Percentiles rank a stretch among this genome's conserved stretches.
Conservation (phyloP, 1,140 invertebrate genomes). For the Homarus americanus region DNA sequence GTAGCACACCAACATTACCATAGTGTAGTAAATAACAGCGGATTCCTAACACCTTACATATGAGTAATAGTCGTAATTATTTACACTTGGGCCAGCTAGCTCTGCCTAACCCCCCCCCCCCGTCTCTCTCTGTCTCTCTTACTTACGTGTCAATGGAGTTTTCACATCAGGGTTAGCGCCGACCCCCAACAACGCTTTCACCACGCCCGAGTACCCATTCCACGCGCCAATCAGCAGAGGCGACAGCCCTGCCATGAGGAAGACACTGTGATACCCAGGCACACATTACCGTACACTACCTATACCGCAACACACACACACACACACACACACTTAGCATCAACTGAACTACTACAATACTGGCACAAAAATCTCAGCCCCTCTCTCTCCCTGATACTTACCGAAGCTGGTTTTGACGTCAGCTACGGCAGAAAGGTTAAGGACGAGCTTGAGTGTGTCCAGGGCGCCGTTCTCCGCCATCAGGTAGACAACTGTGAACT, state of each 20-base stretch:
- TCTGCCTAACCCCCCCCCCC: too few species aligned
- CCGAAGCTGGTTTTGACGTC: neutral
- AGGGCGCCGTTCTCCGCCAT: neutral
- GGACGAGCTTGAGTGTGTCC: neutral
- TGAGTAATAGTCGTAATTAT: too few species aligned
- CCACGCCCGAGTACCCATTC: neutral
- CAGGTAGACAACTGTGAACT: neutral
- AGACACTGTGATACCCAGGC: neutral
- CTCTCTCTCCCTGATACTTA: neutral
- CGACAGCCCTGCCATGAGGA: neutral
- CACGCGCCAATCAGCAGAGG: neutral
- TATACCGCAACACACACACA: neutral
- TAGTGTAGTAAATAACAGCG: too few species aligned
- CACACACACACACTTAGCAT: neutral
- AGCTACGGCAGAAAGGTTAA: neutral
- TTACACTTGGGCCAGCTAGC: too few species aligned
- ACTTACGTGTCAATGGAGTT: neutral
- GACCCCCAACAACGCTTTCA: neutral
- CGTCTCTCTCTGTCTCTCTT: neutral
- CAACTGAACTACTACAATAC: too few species aligned
- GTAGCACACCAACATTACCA: too few species aligned
- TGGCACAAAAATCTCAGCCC: neutral
- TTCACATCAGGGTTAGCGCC: neutral
- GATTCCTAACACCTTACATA: too few species aligned
- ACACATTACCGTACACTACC: neutral